Conservation (phyloP, 2,797 vertebrate species). For the Propithecus perrieri region DNA sequence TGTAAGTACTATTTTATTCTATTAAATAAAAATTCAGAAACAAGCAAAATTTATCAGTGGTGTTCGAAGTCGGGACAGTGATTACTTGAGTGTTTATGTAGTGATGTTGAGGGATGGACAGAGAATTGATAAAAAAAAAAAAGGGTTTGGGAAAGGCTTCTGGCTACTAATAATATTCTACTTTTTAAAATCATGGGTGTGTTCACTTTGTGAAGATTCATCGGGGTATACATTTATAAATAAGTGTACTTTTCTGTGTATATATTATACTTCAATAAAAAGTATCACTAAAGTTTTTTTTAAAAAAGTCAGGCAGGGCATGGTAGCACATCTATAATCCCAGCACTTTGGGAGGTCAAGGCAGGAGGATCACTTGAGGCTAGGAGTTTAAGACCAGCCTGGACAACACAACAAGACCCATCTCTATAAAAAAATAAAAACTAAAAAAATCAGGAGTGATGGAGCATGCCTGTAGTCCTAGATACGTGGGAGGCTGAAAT, state of each 20-base stretch:
- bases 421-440: neutral
- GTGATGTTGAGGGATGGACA: rapidly evolving
- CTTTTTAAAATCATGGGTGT: neutral
- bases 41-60: neutral
- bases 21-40: neutral
- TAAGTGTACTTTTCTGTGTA: neutral
- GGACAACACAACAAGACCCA: neutral
- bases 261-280: neutral
- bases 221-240: neutral
- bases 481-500: neutral
- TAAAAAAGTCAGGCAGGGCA: neutral
- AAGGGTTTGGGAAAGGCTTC: neutral
- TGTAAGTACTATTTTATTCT: neutral
- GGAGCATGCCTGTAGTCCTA: neutral
- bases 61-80: neutral
- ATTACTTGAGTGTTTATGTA: neutral
- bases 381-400: neutral
- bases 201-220: neutral
- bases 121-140: neutral
- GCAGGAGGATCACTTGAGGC: neutral
- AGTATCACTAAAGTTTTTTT: neutral
- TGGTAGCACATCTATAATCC: neutral
- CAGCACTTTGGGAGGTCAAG: neutral
- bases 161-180: neutral
- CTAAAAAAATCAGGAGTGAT: neutral